Percentiles rank a stretch among this genome's conserved stretches.
phyloP scores from a whole-genome alignment of 2,888 invertebrate genomes.

The Trichacis sp. region DNA sequence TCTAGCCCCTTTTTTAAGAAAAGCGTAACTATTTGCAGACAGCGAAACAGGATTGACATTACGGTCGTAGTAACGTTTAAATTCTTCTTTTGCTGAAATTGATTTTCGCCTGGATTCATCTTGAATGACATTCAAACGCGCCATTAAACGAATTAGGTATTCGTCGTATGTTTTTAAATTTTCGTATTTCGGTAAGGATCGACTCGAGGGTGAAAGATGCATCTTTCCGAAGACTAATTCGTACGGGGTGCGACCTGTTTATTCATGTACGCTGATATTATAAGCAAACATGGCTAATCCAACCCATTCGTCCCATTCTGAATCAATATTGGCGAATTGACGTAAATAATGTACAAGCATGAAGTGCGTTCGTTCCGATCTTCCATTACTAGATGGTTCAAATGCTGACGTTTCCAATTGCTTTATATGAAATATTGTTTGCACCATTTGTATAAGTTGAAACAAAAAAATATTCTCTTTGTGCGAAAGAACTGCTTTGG shows the following conservation, averaged over 20 bases:
- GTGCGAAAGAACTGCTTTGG: too few species aligned
- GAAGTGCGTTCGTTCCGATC: neutral
- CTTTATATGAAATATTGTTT: too few species aligned
- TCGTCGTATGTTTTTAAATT: neutral
- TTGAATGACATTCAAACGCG: neutral
- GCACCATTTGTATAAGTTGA: too few species aligned
- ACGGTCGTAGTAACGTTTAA: neutral
- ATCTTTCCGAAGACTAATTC: too few species aligned
- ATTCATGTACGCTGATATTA: too few species aligned
- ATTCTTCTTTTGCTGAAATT: neutral
- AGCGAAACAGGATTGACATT: neutral
- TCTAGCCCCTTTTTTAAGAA: neutral
- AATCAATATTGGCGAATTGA: too few species aligned
- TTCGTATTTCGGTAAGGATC: too few species aligned
- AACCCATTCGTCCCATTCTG: too few species aligned
- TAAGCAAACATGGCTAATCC: too few species aligned
- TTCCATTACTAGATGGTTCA: neutral
- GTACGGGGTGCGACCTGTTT: too few species aligned
- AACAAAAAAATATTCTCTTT: too few species aligned
- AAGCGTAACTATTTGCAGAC: neutral
- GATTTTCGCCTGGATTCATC: neutral
- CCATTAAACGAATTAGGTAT: neutral
- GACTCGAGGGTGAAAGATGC: too few species aligned
- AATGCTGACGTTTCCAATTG: neutral
- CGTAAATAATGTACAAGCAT: neutral